Evolutionary conservation across 2,797 vertebrate species (phyloP).

Genomic region (Chrosomus eos): DNA sequence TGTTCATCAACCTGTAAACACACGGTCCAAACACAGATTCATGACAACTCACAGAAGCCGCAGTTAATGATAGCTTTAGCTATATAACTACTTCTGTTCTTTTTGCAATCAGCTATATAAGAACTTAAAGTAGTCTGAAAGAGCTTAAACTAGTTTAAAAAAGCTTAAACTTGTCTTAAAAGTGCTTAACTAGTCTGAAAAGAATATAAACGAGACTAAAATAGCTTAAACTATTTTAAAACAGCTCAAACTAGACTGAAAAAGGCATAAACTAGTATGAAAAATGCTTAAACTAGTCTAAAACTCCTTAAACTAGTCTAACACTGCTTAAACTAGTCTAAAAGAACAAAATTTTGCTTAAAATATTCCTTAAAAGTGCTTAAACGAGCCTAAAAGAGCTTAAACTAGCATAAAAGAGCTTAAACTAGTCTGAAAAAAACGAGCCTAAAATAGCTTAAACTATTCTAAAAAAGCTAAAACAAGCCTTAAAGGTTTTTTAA

Average conservation of each 20-base stretch:
- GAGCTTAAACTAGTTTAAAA: neutral
- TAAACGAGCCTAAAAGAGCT: neutral
- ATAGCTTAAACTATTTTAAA: neutral
- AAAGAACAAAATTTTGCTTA: no score
- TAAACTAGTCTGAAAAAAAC: neutral
- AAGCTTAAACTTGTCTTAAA: neutral
- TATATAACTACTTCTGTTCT: neutral
- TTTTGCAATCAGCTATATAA: neutral
- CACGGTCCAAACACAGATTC: neutral
- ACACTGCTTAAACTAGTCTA: neutral
- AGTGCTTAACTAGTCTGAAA: neutral
- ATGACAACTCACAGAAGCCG: neutral
- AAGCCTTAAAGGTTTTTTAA: neutral
- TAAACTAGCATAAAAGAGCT: neutral
- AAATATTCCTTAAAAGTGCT: no score
- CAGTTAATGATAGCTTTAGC: neutral
- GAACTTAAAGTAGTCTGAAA: neutral
- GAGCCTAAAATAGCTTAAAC: neutral
- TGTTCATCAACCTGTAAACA: conserved; percentile 85
- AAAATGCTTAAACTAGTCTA: no score
- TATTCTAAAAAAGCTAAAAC: neutral
- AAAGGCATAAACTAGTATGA: no score
- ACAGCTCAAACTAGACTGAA: accelerated
- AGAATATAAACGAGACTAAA: no score
- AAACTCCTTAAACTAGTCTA: no score